Conservation (phyloP, 2,888 invertebrate species). For the Anodontia alba region DNA sequence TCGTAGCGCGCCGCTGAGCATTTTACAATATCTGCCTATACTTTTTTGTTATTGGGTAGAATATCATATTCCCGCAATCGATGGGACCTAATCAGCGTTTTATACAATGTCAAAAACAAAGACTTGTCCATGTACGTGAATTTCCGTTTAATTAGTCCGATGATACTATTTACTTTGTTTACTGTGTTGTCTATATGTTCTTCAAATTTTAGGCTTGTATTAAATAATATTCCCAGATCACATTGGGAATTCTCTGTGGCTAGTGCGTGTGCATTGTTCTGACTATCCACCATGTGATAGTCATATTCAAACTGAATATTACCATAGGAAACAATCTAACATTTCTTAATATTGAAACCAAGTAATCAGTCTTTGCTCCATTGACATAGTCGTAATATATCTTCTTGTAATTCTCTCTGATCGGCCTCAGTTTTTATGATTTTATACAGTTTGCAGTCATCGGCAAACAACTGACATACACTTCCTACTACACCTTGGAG, state of each 20-base stretch:
- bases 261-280: not conserved
- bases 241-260: not conserved
- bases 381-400: slow-evolving; percentile 24
- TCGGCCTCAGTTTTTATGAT: slow-evolving; percentile 6
- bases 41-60: slow-evolving; percentile 17
- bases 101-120: slow-evolving; percentile 26
- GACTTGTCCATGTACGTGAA: slow-evolving; percentile 32
- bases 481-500: slow-evolving; percentile 1
- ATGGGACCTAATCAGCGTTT: slow-evolving; percentile 22
- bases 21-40: slow-evolving; percentile 23
- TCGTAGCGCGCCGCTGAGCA: slow-evolving; percentile 13
- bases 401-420: slow-evolving; percentile 24
- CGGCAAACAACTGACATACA: slow-evolving; percentile 30
- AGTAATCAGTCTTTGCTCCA: slow-evolving; percentile 38
- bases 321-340: slow-evolving; percentile 20
- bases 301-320: too few relatives aligned
- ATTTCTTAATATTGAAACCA: slow-evolving; percentile 32
- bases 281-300: slow-evolving; percentile 20
- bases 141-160: slow-evolving; percentile 31
- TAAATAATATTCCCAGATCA: slow-evolving; percentile 25
- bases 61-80: slow-evolving; percentile 32
- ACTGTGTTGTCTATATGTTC: slow-evolving; percentile 9
- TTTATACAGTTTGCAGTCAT: slow-evolving; percentile 33
- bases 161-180: slow-evolving; percentile 27
- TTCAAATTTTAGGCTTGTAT: slow-evolving; percentile 21